Evolutionary conservation across 2,797 vertebrate species (phyloP), one percentile per base, ranked within the genome.

Genomic region (Darevskia nairensis): DNA sequence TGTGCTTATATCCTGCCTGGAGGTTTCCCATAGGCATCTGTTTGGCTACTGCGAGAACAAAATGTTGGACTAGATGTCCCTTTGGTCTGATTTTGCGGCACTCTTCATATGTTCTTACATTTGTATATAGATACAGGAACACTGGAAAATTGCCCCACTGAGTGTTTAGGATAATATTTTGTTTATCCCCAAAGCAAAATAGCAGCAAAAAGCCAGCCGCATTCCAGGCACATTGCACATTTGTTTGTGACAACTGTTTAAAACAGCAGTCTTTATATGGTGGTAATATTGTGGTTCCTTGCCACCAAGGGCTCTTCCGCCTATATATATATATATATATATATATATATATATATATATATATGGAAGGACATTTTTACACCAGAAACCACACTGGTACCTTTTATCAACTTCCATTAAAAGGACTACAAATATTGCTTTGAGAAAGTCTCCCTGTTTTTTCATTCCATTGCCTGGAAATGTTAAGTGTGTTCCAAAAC

Each of bases 71-170:
- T 55, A 55, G 50, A 55, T 55, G 50, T 15, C 50, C 50, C 50
- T 55, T 55, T 55, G 50, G 50, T 55, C 50, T 55, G 50, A 55
- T 55, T 55, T 10, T 1, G 50, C 1, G 3, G 50, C 13, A 55
- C 50, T 55, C 50, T 55, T 55, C 13, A 55, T 55, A 55, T 55
- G 50, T 55, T 55, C 50, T 55, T 55, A 55, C 50, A 55, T 32
- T 17, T 27, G 39, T 0, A 44, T 0, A 23, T 0, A 1, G 77
- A 72, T 23, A 15, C 3, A 55, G 50, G 50, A 55, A 19, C 23
- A 10, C 11, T 13, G 21, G 3, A 66, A 80, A 25, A 17, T 0
- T 1, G 61, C 25, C 89, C 9, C 80, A 1, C 35, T 0, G 0
- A 0, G 75, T n/a, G 3, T 3, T n/a, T 80, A 80, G 59, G 59